Conservation (phyloP, 2,888 invertebrate genomes). For the Chrysolina americana region DNA sequence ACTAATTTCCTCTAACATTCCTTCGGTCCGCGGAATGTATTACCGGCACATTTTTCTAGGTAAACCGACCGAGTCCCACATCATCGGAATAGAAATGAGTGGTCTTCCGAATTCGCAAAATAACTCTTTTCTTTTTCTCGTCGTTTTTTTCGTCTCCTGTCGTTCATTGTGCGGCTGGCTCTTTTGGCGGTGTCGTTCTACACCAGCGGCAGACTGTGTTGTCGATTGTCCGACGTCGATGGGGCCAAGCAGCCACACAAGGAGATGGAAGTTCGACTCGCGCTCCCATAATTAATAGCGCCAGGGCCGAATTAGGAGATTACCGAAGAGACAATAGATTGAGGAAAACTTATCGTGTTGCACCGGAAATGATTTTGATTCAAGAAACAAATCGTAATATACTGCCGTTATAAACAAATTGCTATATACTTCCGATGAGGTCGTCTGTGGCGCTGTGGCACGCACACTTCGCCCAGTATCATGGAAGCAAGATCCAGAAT, state of each 20-base stretch:
- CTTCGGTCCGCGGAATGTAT: slow-evolving; percentile 2
- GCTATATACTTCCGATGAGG: no score
- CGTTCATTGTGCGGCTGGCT: slow-evolving; percentile 27
- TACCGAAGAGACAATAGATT: neutral
- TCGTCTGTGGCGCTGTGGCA: no score
- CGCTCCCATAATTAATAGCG: slow-evolving; percentile 38
- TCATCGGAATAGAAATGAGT: slow-evolving; percentile 26
- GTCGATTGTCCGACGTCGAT: slow-evolving; percentile 44
- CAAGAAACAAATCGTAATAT: no score
- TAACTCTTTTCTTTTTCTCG: slow-evolving; percentile 37
- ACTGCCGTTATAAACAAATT: no score
- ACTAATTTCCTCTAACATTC: slow-evolving; percentile 27
- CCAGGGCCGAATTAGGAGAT: slow-evolving; percentile 21
- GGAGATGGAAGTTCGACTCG: slow-evolving; percentile 46
- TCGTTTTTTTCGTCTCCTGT: slow-evolving; percentile 25
- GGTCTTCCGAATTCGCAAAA: slow-evolving; percentile 47
- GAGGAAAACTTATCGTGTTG: neutral
- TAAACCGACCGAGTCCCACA: slow-evolving; percentile 33
- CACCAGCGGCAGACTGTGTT: slow-evolving; percentile 39
- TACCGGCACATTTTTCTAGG: slow-evolving; percentile 33
- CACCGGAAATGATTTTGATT: neutral
- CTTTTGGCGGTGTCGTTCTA: slow-evolving; percentile 33
- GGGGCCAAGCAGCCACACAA: slow-evolving; percentile 52
- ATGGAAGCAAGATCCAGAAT: no score
- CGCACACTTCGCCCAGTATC: no score